Evolutionary conservation across 2,888 invertebrate genomes (phyloP), one percentile per base, ranked within the genome.

Genomic region (Phyllotreta striolata): DNA sequence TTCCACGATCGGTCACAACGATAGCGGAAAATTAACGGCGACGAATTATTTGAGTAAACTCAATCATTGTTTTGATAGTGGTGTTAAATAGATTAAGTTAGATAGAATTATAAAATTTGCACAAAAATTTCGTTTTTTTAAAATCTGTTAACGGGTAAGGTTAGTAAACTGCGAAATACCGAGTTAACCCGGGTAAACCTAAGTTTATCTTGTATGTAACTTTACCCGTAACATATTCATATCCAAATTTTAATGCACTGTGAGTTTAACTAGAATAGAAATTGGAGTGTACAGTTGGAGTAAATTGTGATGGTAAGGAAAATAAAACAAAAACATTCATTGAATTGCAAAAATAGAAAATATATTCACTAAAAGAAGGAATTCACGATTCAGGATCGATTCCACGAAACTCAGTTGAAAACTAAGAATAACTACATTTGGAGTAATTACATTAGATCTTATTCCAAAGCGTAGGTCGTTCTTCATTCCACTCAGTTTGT

Each of bases 11-110:
- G 70, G 68, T 1, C 57, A 62, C 8, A 69, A 69, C 43, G 54
- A 64, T 2, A 64, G 63, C 7, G 70, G 66, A 0, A 51, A 52
- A 13, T 57, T 69, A n/a, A 44, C 37, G 39, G 49, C 69, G 1
- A 47, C 24, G 8, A 57, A 63, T 8, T 72, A 69, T 62, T 59
- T 72, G 59, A 66, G 55, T 24, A 63, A 61, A 34, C 62, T 73
- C 9, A 73, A 72, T 62, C 47, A 38, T 13, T 73, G 73, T 65
- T 74, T 73, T 40, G 68, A 66, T 52, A 24, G 24, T 24, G 24
- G 24, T 24, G 24, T 24, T 64, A 72, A 52, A 69, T 70, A 43
- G 43, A 43, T 56, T 37, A 2, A 9, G 10, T 43, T 9, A 13
- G 34, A 24, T 56, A 40, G 9, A 10, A 34, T 35, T 43, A 34